Percentiles rank a stretch among this genome's conserved stretches.
Conservation (phyloP, 2,797 vertebrate species). For the Parauchenoglanis punctatus region DNA sequence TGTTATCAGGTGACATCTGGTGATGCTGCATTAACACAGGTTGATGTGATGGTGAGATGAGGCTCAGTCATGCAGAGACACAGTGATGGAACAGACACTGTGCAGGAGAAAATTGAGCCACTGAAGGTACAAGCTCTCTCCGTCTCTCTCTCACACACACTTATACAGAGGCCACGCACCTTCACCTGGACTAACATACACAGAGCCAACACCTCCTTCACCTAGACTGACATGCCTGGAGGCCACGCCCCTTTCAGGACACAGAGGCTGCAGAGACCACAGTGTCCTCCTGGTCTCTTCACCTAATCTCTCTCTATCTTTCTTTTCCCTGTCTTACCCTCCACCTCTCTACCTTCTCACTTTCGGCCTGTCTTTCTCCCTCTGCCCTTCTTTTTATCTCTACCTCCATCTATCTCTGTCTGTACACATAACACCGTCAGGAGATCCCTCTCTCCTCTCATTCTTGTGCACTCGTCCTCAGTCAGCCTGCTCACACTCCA, state of each 20-base stretch:
- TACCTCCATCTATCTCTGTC: not conserved
- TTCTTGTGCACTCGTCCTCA: slow-evolving; percentile 47
- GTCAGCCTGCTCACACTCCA: slow-evolving; percentile 39
- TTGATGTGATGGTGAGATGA: not conserved
- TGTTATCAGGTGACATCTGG: slow-evolving; percentile 1
- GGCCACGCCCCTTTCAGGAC: not conserved
- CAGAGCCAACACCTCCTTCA: not conserved
- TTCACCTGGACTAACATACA: not conserved
- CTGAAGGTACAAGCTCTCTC: not conserved
- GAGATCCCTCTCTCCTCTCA: slow-evolving; percentile 59
- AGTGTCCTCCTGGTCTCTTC: not conserved
- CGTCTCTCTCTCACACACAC: not conserved
- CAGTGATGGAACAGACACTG: not conserved
- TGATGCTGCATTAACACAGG: slow-evolving; percentile 1
- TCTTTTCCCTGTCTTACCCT: slow-evolving; percentile 5
- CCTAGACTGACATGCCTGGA: not conserved
- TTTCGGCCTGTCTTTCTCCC: not conserved
- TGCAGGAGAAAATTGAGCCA: not conserved
- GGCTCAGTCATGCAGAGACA: not conserved
- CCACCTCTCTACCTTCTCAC: slow-evolving; percentile 17
- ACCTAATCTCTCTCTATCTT: slow-evolving; percentile 1
- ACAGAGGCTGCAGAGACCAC: not conserved
- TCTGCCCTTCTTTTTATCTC: slow-evolving; percentile 9
- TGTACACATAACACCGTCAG: slow-evolving; percentile 50
- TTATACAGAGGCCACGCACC: not conserved